A percentile compares a stretch with the other conserved stretches of the same genome.
phyloP scores from a whole-genome alignment of 2,797 vertebrate genomes.

The Pseudocheirus occidentalis region DNA sequence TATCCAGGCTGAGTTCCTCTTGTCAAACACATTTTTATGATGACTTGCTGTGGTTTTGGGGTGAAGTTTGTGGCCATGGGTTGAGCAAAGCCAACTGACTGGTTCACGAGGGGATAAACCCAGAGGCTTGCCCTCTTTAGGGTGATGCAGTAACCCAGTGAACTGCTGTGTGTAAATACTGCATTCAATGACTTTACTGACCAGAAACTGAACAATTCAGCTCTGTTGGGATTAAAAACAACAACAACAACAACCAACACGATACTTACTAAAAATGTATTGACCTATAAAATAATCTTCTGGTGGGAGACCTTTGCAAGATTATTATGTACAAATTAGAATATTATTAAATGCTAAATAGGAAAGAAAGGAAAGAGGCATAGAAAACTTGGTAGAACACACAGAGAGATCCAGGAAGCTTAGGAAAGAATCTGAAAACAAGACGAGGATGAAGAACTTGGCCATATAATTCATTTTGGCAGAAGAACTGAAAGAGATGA shows the following conservation, averaged over 20 bases:
- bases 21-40: background rate
- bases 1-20: background rate
- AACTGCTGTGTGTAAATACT: background rate
- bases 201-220: slow-evolving; percentile 16
- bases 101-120: background rate
- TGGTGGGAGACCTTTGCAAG: slow-evolving; percentile 5
- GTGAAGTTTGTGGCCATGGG: background rate
- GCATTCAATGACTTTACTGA: background rate
- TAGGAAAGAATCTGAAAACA: background rate
- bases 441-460: rapidly evolving
- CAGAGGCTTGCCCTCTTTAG: background rate
- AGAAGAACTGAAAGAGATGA: background rate
- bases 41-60: background rate
- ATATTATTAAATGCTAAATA: background rate
- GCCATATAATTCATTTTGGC: background rate
- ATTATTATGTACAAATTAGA: background rate
- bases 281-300: background rate
- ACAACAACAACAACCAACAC: background rate
- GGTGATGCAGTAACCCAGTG: background rate
- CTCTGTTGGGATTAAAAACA: background rate
- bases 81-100: background rate
- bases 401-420: background rate
- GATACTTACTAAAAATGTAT: background rate
- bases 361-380: background rate
- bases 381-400: background rate